Evolutionary conservation across 1,140 invertebrate genomes (phyloP).

Genomic region (Holcopasites calliopsidis): DNA sequence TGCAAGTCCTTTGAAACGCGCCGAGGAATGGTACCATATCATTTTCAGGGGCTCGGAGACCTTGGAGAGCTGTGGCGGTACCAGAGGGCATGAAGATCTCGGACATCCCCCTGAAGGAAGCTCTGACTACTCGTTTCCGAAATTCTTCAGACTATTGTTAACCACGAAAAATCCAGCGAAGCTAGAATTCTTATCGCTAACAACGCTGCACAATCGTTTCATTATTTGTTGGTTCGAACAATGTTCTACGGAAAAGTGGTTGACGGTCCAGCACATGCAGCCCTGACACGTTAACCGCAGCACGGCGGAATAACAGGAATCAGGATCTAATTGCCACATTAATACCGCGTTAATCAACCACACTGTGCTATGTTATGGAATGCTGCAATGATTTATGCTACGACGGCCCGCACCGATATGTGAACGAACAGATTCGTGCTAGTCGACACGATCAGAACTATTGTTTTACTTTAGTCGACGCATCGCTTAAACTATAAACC

Average conservation of each 20-base stretch:
- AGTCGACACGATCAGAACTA: background rate
- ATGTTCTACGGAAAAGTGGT: background rate
- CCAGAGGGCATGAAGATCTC: too few species aligned
- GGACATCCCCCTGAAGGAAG: too few species aligned
- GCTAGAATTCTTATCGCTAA: too few species aligned
- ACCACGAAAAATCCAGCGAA: too few species aligned
- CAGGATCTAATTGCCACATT: slow-evolving; percentile 33
- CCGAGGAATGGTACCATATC: too few species aligned
- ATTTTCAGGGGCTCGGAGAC: too few species aligned
- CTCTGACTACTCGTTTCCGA: too few species aligned
- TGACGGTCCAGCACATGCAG: background rate
- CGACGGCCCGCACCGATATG: background rate
- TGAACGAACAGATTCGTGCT: background rate
- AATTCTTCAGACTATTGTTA: too few species aligned
- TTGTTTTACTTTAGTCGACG: background rate
- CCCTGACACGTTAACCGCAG: slow-evolving; percentile 5
- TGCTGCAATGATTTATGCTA: slow-evolving; percentile 22
- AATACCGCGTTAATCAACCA: slow-evolving; percentile 32
- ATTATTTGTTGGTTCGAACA: too few species aligned
- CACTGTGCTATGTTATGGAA: background rate
- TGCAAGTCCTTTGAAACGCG: too few species aligned
- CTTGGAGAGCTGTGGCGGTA: too few species aligned
- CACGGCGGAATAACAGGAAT: slow-evolving; percentile 17
- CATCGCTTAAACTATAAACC: background rate
- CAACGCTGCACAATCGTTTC: too few species aligned